Conservation (phyloP, 2,113 vertebrate genomes). For the Neopipo cinnamomea region DNA sequence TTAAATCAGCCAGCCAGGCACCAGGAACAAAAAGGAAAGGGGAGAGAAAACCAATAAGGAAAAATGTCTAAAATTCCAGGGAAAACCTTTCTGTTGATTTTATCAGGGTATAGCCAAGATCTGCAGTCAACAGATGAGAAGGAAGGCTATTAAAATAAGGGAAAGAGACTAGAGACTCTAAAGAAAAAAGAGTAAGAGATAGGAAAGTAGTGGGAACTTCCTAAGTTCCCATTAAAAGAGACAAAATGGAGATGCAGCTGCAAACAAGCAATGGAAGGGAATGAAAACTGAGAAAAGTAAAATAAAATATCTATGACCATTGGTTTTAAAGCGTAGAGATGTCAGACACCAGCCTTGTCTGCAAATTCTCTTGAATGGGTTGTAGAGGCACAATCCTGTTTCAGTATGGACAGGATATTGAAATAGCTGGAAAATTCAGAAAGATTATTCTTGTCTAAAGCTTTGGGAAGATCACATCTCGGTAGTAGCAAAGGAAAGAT, state of each 20-base stretch:
- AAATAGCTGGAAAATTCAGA: background rate
- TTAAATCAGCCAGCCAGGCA: conserved; percentile 21
- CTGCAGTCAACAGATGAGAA: background rate
- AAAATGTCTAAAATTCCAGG: background rate
- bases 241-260: background rate
- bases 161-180: background rate
- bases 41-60: background rate
- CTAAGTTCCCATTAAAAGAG: background rate
- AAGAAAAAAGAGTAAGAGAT: background rate
- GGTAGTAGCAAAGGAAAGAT: background rate
- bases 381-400: background rate
- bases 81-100: conserved; percentile 22
- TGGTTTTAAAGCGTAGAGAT: background rate
- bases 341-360: background rate
- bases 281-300: background rate
- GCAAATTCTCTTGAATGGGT: background rate
- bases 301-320: background rate
- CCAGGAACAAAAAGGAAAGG: background rate
- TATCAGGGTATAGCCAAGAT: background rate
- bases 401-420: background rate
- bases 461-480: background rate
- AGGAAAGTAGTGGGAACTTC: background rate
- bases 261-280: background rate
- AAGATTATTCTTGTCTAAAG: background rate
- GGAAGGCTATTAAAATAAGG: background rate